Base-by-base conservation (phyloP, 2,888 invertebrate species). In the Megastigmus dorsalis region DNA sequence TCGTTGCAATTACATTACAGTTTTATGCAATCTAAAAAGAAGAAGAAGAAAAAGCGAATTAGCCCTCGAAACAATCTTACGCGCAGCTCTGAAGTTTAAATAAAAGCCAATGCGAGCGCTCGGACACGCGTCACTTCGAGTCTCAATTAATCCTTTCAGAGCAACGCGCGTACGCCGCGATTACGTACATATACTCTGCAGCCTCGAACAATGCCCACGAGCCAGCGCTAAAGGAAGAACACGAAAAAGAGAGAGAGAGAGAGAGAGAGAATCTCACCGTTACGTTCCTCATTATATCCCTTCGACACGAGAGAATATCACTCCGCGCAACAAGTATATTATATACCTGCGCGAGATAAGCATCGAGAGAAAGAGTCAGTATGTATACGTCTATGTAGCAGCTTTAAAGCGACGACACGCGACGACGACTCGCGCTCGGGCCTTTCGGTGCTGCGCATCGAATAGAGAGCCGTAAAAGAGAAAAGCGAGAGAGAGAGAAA, bases 371-470 rank as follows among this genome's bases (percentile, higher is more conserved):
- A 7, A 38, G 57, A n/a, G 20, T 55, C 36, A 10, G 2, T 28
- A n/a, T n/a, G n/a, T 2, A 3, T n/a, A 15, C n/a, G 3, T 41
- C 57, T 13, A n/a, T n/a, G n/a, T n/a, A n/a, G n/a, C n/a, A n/a
- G n/a, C n/a, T n/a, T n/a, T n/a, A n/a, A n/a, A 36, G 20, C 10
- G n/a, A 55, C 26, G 59, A 68, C 68, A 68, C 59, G 68, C 68
- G 68, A 50, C 68, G 36, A n/a, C n/a, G n/a, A n/a, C n/a, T n/a
- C n/a, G n/a, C n/a, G n/a, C n/a, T n/a, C n/a, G n/a, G n/a, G 7
- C 9, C n/a, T 18, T 55, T 28, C 18, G 15, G n/a, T n/a, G n/a
- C 38, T n/a, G 48, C 13, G 23, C 23, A 23, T 33, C 43, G n/a
- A n/a, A n/a, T n/a, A n/a, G n/a, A n/a, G n/a, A 54, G 45, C 26